Evolutionary conservation across 2,888 invertebrate species (phyloP).

Genomic region (Andrena haemorrhoa): DNA sequence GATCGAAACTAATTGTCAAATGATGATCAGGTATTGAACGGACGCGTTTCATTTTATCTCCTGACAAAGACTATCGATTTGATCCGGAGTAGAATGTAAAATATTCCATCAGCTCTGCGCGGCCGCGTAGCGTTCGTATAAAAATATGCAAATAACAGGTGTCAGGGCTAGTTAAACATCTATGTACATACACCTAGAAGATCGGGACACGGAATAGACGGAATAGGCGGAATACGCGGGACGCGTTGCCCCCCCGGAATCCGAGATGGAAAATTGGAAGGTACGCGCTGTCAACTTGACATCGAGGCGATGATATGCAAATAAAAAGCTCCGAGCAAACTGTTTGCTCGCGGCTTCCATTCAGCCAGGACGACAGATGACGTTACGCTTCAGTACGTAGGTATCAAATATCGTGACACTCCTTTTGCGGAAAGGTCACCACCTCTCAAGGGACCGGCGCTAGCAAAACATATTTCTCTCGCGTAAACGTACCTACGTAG

Average conservation of each 20-base stretch:
- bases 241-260: neutral
- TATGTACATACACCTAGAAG: neutral
- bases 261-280: conserved; percentile 44
- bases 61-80: neutral
- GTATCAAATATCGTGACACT: conserved; percentile 11
- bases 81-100: neutral
- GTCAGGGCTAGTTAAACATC: conserved; percentile 3
- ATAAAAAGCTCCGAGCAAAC: conserved; percentile 39
- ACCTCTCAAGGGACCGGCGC: neutral
- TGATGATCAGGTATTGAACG: conserved; percentile 4
- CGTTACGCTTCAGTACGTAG: conserved; percentile 23
- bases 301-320: conserved; percentile 33
- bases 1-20: neutral
- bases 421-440: neutral
- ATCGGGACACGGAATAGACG: neutral
- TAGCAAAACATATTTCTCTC: no score
- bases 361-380: conserved; percentile 30
- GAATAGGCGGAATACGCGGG: conserved; percentile 1
- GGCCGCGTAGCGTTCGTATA: neutral
- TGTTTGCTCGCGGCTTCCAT: conserved; percentile 41
- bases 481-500: no score
- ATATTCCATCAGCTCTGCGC: neutral
- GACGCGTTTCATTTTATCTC: neutral
- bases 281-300: conserved; percentile 30
- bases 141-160: conserved; percentile 6